phyloP scores from a whole-genome alignment of 2,113 vertebrate species.

The Microcebus lehilahytsara region DNA sequence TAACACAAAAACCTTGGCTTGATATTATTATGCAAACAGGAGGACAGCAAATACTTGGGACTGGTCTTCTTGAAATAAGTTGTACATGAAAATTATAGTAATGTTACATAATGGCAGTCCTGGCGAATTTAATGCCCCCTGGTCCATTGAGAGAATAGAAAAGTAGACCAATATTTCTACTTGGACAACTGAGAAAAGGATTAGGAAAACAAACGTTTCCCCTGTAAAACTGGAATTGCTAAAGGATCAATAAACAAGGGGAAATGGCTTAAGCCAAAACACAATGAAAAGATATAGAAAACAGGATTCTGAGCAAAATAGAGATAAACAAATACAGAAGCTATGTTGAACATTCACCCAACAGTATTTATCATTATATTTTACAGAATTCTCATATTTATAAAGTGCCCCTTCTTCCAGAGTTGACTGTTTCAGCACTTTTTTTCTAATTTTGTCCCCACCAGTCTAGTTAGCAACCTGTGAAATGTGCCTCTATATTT shows the following conservation, averaged over 20 bases:
- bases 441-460: not conserved
- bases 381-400: not conserved
- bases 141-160: not conserved
- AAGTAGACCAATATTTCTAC: not conserved
- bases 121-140: not conserved
- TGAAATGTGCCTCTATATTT: not conserved
- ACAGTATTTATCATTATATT: not conserved
- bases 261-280: not conserved
- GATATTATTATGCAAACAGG: not conserved
- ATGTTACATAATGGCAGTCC: not conserved
- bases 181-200: not conserved
- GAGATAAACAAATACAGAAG: not conserved
- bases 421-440: not conserved
- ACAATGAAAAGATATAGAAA: not conserved
- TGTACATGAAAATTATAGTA: not conserved
- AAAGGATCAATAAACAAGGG: not conserved
- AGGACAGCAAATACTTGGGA: not conserved
- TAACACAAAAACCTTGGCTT: not conserved
- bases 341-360: not conserved
- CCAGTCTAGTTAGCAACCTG: not conserved
- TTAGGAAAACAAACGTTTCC: constrained; percentile 19
- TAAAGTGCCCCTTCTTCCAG: not conserved
- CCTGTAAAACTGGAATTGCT: not conserved
- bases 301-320: constrained; percentile 19
- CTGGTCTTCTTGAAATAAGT: not conserved